These are phyloP conservation scores for Hippocampus zosterae DNA, from an alignment of 2,113 vertebrate species.

Conservation along the genomic window DNA sequence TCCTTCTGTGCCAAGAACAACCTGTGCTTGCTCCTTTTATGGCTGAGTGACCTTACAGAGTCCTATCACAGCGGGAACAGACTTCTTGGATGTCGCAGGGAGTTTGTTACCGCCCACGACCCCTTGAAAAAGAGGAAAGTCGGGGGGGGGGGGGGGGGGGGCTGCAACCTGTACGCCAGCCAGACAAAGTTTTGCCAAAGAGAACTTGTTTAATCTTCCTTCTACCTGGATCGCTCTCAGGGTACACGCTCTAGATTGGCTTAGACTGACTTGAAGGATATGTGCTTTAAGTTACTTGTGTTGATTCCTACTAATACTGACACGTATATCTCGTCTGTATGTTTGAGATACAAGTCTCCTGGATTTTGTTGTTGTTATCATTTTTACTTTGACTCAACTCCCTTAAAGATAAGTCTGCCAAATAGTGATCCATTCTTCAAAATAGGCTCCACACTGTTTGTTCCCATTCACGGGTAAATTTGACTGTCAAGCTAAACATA, in stretches of 20 bases:
- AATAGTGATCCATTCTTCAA: no score
- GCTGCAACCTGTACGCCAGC: constrained; percentile 41
- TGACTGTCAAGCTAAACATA: no score
- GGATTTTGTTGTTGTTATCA: no score
- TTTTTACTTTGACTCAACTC: no score
- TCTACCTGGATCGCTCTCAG: constrained; percentile 19
- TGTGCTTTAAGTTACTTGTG: not conserved
- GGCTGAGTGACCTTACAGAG: constrained; percentile 69
- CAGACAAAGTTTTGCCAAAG: constrained; percentile 53
- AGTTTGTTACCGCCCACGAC: constrained; percentile 40
- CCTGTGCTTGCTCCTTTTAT: constrained; percentile 70
- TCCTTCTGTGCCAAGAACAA: constrained; percentile 68
- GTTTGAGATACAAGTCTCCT: no score
- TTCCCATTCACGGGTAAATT: no score
- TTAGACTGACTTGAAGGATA: not conserved
- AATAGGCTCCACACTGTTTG: no score
- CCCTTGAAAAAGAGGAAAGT: not conserved
- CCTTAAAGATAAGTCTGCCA: no score
- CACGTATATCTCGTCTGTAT: not conserved
- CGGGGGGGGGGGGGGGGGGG: accelerated
- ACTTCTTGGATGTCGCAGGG: constrained; percentile 59
- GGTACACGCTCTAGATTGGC: not conserved
- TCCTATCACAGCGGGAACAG: constrained; percentile 68
- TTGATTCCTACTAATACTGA: not conserved
- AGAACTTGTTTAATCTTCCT: constrained; percentile 49